Evolutionary conservation across 2,113 vertebrate species (phyloP).

Genomic region (Tragelaphus buxtoni): DNA sequence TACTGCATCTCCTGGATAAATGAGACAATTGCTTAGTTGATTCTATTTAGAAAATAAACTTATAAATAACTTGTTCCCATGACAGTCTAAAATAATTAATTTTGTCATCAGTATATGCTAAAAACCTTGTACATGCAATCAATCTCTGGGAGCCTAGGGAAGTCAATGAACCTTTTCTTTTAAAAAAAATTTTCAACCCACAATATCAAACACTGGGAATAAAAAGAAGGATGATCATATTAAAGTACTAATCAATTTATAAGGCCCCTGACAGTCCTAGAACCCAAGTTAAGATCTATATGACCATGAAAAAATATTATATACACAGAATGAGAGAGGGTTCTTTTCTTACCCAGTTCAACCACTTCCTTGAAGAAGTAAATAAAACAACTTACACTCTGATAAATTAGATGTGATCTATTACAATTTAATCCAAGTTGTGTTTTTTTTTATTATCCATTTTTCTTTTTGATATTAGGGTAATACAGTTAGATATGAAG

Average conservation of each 20-base stretch:
- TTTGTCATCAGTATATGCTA: background rate
- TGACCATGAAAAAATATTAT: background rate
- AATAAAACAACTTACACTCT: conserved; percentile 50
- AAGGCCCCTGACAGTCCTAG: background rate
- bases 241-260: background rate
- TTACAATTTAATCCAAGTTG: conserved; percentile 23
- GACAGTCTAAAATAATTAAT: background rate
- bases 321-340: background rate
- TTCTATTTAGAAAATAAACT: background rate
- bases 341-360: background rate
- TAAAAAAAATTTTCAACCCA: background rate
- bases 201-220: background rate
- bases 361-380: conserved; percentile 80
- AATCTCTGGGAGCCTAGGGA: background rate
- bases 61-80: background rate
- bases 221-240: background rate
- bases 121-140: background rate
- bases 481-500: background rate
- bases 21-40: background rate
- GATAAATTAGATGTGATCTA: conserved; percentile 25
- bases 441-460: background rate
- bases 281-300: background rate
- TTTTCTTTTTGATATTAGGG: conserved; percentile 6
- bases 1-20: background rate
- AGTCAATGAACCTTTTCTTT: background rate